A percentile compares a stretch with the other conserved stretches of the same genome.
Conservation (phyloP, 2,888 invertebrate genomes). For the Cryptocephalus moraei region DNA sequence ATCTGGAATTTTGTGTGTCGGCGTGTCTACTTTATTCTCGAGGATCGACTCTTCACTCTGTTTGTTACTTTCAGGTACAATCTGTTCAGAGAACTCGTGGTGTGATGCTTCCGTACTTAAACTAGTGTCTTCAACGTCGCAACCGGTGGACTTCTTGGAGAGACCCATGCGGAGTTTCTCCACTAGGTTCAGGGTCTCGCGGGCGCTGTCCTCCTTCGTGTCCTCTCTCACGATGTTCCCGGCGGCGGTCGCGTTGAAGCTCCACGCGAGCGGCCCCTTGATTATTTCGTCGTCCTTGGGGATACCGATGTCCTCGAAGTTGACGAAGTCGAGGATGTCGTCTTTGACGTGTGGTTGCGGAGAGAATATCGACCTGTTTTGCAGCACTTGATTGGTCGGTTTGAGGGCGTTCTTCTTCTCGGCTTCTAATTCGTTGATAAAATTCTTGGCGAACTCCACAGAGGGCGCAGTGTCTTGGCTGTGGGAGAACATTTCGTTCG, state of each 20-base stretch:
- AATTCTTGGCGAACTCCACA: conserved; percentile 13
- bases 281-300: conserved; percentile 49
- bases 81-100: conserved; percentile 28
- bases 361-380: conserved; percentile 59
- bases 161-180: conserved; percentile 71
- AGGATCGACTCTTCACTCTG: neutral
- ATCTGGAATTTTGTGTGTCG: neutral
- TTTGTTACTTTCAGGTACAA: conserved; percentile 23
- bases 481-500: conserved; percentile 16
- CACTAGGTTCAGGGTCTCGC: conserved; percentile 74
- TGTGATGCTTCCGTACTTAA: conserved; percentile 34
- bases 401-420: conserved; percentile 20
- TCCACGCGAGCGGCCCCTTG: conserved; percentile 50
- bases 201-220: conserved; percentile 70
- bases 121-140: conserved; percentile 31
- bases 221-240: conserved; percentile 64
- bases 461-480: conserved; percentile 7
- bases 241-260: conserved; percentile 41
- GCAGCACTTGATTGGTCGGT: conserved; percentile 26
- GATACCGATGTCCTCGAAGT: conserved; percentile 50
- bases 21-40: neutral
- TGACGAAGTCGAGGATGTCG: conserved; percentile 50
- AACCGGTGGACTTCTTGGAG: conserved; percentile 49
- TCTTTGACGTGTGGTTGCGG: conserved; percentile 53
- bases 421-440: conserved; percentile 15